These are phyloP conservation scores for Antrozous pallidus DNA, from an alignment of 2,797 vertebrate genomes.

Conservation along the genomic window DNA sequence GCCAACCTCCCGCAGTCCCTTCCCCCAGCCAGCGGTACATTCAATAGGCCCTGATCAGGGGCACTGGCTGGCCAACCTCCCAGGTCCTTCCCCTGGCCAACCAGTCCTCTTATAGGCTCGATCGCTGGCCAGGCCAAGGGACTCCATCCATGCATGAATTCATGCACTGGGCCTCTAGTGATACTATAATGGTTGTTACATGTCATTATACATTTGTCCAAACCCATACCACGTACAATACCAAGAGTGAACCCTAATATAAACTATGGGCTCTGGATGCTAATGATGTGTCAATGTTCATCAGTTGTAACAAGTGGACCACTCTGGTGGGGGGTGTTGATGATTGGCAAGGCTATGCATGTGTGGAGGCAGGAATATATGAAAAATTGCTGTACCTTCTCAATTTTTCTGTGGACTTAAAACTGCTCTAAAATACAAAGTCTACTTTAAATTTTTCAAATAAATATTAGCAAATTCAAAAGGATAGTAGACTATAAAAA, in stretches of 20 bases:
- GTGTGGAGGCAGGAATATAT: neutral
- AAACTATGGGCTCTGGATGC: neutral
- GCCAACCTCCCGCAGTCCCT: too few species aligned
- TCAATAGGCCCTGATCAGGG: too few species aligned
- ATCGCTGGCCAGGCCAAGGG: too few species aligned
- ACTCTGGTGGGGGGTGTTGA: neutral
- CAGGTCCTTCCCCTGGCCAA: too few species aligned
- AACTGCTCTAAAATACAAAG: neutral
- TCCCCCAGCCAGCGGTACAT: too few species aligned
- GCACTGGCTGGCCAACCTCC: too few species aligned
- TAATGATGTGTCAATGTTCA: neutral
- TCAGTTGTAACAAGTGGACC: neutral
- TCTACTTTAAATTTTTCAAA: neutral
- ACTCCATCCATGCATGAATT: too few species aligned
- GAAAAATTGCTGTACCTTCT: neutral
- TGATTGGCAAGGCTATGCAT: neutral
- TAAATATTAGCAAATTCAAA: conserved; percentile 14
- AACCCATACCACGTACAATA: neutral
- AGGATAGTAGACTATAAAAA: neutral
- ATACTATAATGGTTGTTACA: neutral
- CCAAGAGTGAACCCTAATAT: neutral
- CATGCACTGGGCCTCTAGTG: too few species aligned
- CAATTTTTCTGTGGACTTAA: neutral
- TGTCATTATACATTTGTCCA: neutral
- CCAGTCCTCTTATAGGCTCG: too few species aligned